Percentiles rank a stretch among this genome's conserved stretches.
Conservation (phyloP, 2,113 vertebrate species). For the Lontra canadensis region DNA sequence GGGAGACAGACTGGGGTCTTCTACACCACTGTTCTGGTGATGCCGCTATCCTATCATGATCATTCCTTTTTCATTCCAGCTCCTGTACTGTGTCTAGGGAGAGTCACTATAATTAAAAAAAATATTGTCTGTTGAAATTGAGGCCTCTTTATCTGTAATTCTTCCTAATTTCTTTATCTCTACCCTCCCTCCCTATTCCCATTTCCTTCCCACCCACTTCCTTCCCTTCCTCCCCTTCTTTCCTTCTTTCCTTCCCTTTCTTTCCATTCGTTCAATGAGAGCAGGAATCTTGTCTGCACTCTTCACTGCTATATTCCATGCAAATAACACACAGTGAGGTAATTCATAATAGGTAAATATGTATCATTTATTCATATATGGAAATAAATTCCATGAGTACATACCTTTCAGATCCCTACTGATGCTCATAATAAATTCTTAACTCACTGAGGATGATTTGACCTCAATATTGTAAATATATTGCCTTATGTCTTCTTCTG, state of each 20-base stretch:
- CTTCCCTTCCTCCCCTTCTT: background rate
- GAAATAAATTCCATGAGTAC: background rate
- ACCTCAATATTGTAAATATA: background rate
- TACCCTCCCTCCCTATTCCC: background rate
- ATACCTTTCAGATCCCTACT: background rate
- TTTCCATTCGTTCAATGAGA: background rate
- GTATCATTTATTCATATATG: background rate
- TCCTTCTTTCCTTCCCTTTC: too few species aligned
- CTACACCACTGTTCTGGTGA: background rate
- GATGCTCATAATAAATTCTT: background rate
- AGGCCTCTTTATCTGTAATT: background rate
- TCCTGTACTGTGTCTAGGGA: background rate
- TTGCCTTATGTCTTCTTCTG: background rate
- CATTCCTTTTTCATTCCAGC: background rate
- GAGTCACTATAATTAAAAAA: background rate
- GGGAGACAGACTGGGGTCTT: background rate
- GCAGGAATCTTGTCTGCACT: background rate
- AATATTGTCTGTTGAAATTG: background rate
- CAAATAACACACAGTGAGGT: background rate
- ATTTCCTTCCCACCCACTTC: background rate
- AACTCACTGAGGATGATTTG: background rate
- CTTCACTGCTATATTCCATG: background rate
- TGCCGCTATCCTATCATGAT: background rate
- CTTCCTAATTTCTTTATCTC: background rate
- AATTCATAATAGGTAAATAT: background rate